Conservation (phyloP, 2,888 invertebrate genomes). For the Cataglyphis altisquamis region DNA sequence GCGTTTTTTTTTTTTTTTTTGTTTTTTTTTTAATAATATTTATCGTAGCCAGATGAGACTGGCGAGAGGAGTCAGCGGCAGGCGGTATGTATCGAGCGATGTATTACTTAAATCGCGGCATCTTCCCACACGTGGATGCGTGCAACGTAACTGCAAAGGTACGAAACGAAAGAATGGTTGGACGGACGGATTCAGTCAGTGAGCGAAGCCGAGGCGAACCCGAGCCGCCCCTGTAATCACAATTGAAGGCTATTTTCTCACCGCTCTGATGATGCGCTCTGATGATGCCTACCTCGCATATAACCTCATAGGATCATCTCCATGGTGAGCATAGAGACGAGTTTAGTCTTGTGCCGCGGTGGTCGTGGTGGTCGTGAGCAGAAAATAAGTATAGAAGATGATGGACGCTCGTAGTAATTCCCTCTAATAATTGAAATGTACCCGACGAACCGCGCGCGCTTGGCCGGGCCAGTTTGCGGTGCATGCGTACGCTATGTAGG, state of each 20-base stretch:
- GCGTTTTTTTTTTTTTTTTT: background rate
- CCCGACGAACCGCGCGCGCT: conserved; percentile 81
- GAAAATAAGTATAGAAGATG: conserved; percentile 86
- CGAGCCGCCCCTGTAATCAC: conserved; percentile 86
- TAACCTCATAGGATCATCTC: conserved; percentile 84
- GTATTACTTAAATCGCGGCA: conserved; percentile 74
- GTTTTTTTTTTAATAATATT: background rate
- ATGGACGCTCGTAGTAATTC: conserved; percentile 86
- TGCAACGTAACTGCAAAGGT: conserved; percentile 53
- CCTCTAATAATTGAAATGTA: conserved; percentile 86
- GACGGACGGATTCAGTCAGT: conserved; percentile 74
- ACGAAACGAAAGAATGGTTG: conserved; percentile 63
- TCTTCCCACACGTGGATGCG: conserved; percentile 67
- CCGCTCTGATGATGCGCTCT: conserved; percentile 86
- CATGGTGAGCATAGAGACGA: conserved; percentile 72
- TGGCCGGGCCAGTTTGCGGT: conserved; percentile 76
- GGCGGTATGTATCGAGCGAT: conserved; percentile 40
- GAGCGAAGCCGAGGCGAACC: conserved; percentile 78
- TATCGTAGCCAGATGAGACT: conserved; percentile 7
- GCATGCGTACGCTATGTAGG: conserved; percentile 65
- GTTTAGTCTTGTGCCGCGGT: conserved; percentile 66
- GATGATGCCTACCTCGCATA: conserved; percentile 83
- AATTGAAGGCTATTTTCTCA: conserved; percentile 87
- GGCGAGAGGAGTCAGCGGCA: conserved; percentile 33
- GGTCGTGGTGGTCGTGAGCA: conserved; percentile 81